These are phyloP conservation scores for Pocillopora damicornis DNA, from an alignment of 64 coral and sea anemone genomes.

Conservation along the genomic window DNA sequence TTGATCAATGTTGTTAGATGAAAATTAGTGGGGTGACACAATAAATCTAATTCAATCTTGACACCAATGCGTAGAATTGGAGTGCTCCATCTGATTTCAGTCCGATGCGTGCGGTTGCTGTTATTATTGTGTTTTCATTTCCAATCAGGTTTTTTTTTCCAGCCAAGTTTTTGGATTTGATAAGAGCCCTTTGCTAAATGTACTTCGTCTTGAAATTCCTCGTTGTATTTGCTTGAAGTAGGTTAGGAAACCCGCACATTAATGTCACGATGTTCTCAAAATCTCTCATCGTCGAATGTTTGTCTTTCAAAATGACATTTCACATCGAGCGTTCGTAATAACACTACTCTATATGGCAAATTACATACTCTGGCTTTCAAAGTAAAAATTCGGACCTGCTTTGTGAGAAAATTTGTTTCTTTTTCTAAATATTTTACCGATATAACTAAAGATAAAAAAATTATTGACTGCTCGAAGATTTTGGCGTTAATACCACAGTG, in stretches of 20 bases:
- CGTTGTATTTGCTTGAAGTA: background rate
- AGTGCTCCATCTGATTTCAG: too few species aligned
- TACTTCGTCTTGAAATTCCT: background rate
- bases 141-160: too few species aligned
- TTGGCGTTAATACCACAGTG: too few species aligned
- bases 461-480: background rate
- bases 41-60: background rate
- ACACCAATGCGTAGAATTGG: background rate
- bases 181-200: background rate
- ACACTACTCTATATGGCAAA: background rate
- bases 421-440: background rate
- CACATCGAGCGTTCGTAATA: conserved; percentile 12
- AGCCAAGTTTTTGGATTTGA: too few species aligned
- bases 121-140: too few species aligned
- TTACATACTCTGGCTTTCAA: conserved; percentile 24
- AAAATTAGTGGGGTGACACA: background rate
- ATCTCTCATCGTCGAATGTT: background rate
- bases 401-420: background rate
- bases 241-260: background rate
- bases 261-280: background rate
- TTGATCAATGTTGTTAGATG: background rate
- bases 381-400: background rate
- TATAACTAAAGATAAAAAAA: background rate
- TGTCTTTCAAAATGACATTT: conserved; percentile 26
- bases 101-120: too few species aligned